Evolutionary conservation across 2,797 vertebrate genomes (phyloP).

Genomic region (Helicolenus hilgendorfi): DNA sequence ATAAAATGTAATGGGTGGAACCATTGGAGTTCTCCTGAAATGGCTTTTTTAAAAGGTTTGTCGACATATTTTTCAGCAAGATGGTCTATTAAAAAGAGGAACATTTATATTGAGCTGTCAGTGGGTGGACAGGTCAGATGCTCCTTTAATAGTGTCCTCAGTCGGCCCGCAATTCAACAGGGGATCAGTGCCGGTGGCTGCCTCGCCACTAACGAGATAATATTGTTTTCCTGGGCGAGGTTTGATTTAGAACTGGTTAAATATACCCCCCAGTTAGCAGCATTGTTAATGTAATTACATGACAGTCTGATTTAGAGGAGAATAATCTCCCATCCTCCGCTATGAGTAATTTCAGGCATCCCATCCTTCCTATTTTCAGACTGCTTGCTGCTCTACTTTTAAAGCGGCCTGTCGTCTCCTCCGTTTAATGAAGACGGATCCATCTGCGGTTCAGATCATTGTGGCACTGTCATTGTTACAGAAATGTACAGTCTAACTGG

Average conservation of each 20-base stretch:
- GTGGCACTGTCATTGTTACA: slow-evolving; percentile 50
- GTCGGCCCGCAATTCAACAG: slow-evolving; percentile 58
- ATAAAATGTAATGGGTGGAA: slow-evolving; percentile 89
- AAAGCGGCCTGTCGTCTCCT: slow-evolving; percentile 3
- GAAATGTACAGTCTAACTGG: slow-evolving; percentile 52
- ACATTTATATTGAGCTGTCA: slow-evolving; percentile 84
- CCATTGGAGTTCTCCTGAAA: slow-evolving; percentile 79
- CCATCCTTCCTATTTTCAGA: slow-evolving; percentile 51
- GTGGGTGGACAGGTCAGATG: slow-evolving; percentile 77
- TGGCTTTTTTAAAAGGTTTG: slow-evolving; percentile 85
- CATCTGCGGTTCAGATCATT: slow-evolving; percentile 35
- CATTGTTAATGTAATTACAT: slow-evolving; percentile 66
- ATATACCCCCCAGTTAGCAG: slow-evolving; percentile 69
- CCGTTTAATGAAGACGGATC: slow-evolving; percentile 65
- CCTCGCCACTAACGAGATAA: slow-evolving; percentile 69
- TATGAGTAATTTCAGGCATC: slow-evolving; percentile 49
- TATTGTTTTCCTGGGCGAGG: slow-evolving; percentile 65
- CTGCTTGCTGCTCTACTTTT: slow-evolving; percentile 37
- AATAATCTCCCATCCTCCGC: slow-evolving; percentile 48
- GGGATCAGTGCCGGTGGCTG: slow-evolving; percentile 57
- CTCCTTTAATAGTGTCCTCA: slow-evolving; percentile 79
- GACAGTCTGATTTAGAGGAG: slow-evolving; percentile 59
- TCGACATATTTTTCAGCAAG: slow-evolving; percentile 81
- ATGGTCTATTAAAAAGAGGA: slow-evolving; percentile 82
- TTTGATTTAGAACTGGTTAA: slow-evolving; percentile 74